Percentiles rank a stretch among this genome's conserved stretches.
These are phyloP conservation scores for Lepeophtheirus salmonis DNA, from an alignment of 1,140 invertebrate species.

Conservation along the genomic window DNA sequence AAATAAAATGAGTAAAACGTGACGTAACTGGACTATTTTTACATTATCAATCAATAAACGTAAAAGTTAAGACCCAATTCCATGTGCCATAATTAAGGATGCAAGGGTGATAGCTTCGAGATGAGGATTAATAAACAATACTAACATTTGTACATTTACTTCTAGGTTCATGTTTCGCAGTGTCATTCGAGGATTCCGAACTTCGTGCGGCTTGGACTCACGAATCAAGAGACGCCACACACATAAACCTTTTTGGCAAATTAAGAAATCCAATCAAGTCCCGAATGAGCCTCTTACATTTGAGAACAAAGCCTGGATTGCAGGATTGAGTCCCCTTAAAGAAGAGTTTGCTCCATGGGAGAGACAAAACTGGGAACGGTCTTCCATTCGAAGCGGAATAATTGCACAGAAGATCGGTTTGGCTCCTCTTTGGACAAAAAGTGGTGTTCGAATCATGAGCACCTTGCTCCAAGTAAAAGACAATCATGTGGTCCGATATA, in stretches of 20 bases:
- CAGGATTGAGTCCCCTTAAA: conserved; percentile 41
- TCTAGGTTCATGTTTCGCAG: too few relatives aligned
- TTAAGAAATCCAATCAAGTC: conserved; percentile 3
- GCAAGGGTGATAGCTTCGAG: too few relatives aligned
- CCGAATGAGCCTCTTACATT: conserved; percentile 41
- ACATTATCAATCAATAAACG: too few relatives aligned
- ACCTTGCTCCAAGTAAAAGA: conserved; percentile 80
- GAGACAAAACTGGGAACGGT: conserved; percentile 40
- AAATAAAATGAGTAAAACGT: too few relatives aligned
- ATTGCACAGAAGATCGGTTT: conserved; percentile 82
- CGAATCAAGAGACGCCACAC: not conserved
- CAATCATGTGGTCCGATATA: conserved; percentile 87
- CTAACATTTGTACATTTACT: too few relatives aligned
- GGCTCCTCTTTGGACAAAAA: conserved; percentile 74
- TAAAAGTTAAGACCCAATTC: too few relatives aligned
- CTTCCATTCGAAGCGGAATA: conserved; percentile 51
- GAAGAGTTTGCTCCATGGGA: conserved; percentile 32
- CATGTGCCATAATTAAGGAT: too few relatives aligned
- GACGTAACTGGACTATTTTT: too few relatives aligned
- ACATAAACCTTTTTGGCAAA: conserved; percentile 14
- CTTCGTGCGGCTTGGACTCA: too few relatives aligned
- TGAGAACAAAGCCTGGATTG: conserved; percentile 61
- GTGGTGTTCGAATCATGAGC: conserved; percentile 51
- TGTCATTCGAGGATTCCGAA: too few relatives aligned
- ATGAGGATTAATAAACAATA: too few relatives aligned